Base-by-base conservation (phyloP, 2,113 vertebrate genomes). In the Lasiurus cinereus region DNA sequence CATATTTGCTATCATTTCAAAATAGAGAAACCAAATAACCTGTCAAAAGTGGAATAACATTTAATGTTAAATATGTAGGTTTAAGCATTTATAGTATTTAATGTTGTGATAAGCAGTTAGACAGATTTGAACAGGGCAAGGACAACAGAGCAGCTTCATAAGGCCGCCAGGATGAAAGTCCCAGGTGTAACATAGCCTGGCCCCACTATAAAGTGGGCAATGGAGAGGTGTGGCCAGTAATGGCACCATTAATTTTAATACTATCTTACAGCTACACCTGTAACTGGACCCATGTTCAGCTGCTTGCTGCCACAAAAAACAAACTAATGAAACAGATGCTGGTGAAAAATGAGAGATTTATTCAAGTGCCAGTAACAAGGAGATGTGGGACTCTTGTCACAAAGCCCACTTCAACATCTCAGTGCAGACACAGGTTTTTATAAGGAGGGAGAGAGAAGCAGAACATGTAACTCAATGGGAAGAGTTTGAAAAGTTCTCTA, bases 81-180 rank as follows among this genome's bases (percentile, higher is more conserved):
- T 56, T 70, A 72, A 70, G 1, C n/a, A 31, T 69, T 92, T 90
- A n/a, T n/a, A 15, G 13, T 62, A 85, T 70, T 94, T 91, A 72
- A 27, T 50, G 14, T 67, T 67, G 15, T 67, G 64, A 31, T 67
- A 67, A 31, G 64, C 64, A 67, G 5, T 67, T n/a, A 67, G 31
- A n/a, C 31, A 67, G 31, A 67, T 2, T 31, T 31, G 2, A 67
- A 14, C 64, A 67, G 31, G n/a, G 31, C 31, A 67, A n/a, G 2
- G 64, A 67, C 31, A 31, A 67, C 31, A 31, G 64, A 67, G 31
- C 6, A 67, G 29, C 6, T 67, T 16, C 31, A 67, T 31, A 67
- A 67, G 14, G 64, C n/a, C 29, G 6, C 31, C 29, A 66, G 29
- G 64, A 31, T n/a, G 64, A 66, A n/a, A 66, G 29, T 15, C 29